Evolutionary conservation across 2,113 vertebrate genomes (phyloP).

Genomic region (Syngnathoides biaculeatus): DNA sequence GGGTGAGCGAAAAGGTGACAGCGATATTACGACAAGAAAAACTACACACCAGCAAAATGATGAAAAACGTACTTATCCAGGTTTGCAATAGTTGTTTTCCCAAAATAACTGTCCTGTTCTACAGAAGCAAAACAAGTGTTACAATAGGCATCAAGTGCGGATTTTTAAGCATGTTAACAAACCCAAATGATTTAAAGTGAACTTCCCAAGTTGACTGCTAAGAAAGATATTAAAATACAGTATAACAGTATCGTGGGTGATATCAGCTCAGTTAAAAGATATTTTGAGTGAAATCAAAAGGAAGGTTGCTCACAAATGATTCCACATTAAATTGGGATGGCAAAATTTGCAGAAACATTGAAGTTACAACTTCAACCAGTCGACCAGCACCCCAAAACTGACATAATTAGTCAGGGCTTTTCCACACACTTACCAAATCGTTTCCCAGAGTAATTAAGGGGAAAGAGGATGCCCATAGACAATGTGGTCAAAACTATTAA

Average conservation of each 20-base stretch:
- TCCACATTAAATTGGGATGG: no score
- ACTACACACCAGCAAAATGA: not conserved
- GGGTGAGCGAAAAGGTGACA: not conserved
- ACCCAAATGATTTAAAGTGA: not conserved
- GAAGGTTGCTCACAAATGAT: no score
- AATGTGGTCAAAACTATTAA: not conserved
- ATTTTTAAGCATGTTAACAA: not conserved
- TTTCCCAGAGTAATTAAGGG: not conserved
- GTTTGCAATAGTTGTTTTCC: not conserved
- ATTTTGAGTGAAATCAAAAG: no score
- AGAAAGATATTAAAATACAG: no score
- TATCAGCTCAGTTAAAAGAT: no score
- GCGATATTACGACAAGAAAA: not conserved
- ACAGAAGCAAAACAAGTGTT: not conserved
- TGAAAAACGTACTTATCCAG: not conserved
- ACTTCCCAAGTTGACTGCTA: no score
- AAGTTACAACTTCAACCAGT: no score
- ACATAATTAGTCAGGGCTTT: not conserved
- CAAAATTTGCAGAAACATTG: no score
- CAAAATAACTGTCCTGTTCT: not conserved
- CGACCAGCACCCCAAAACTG: no score
- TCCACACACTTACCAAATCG: constrained; percentile 1
- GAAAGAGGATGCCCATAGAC: constrained; percentile 1
- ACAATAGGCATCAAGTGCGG: not conserved
- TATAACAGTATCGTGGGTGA: no score